Conservation (phyloP, 2,888 invertebrate genomes). For the Aleiodes testaceus region DNA sequence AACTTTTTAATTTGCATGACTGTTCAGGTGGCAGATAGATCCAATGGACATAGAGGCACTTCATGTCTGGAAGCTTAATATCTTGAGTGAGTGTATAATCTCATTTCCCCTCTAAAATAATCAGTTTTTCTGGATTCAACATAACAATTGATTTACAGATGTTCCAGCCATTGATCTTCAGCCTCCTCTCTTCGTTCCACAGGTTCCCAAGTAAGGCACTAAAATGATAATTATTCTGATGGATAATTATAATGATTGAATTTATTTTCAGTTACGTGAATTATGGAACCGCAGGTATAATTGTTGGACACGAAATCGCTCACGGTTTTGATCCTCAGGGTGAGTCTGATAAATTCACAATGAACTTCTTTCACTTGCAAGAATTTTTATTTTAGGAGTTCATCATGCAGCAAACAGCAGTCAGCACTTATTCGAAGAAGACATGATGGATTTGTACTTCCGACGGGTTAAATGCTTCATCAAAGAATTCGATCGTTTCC, state of each 20-base stretch:
- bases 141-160: constrained; percentile 37
- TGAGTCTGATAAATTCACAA: constrained; percentile 19
- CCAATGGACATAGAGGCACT: constrained; percentile 48
- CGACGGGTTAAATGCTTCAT: constrained; percentile 47
- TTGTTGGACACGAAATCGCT: constrained; percentile 51
- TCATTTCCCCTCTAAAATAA: neutral
- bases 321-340: constrained; percentile 47
- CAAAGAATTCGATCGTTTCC: constrained; percentile 46
- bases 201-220: constrained; percentile 59
- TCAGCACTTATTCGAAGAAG: constrained; percentile 19
- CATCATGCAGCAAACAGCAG: constrained; percentile 22
- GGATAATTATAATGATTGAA: neutral
- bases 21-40: constrained; percentile 31
- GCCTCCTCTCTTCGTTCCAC: constrained; percentile 48
- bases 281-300: constrained; percentile 46
- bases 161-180: constrained; percentile 53
- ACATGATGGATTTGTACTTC: constrained; percentile 45
- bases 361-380: neutral
- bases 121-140: neutral
- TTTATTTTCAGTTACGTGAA: constrained; percentile 44
- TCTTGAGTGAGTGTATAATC: constrained; percentile 54
- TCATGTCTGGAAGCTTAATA: constrained; percentile 63
- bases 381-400: constrained; percentile 30
- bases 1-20: neutral
- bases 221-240: neutral